phyloP scores from a whole-genome alignment of 2,113 vertebrate genomes.

The human (Homo sapiens) region GRCh38 chr6:114666501-114667000 shows the following conservation, averaged over 20 bases:
- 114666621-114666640: slow-evolving; percentile 12
- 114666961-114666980: neutral
- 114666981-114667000: neutral
- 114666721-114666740: neutral
- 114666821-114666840: neutral
- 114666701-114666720: neutral
- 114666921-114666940: neutral
- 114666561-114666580: neutral
- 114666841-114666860: slow-evolving; percentile 18
- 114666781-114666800: neutral
- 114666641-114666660: neutral
- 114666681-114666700: slow-evolving; percentile 31
- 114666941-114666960: neutral
- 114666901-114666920: neutral
- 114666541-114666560: neutral
- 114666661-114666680: neutral
- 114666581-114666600: neutral
- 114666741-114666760: neutral
- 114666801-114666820: slow-evolving; percentile 34
- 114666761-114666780: neutral
- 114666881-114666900: neutral
- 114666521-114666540: slow-evolving; percentile 12
- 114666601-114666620: too few species aligned
- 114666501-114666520: slow-evolving; percentile 40
- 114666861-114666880: neutral